Percentiles rank a stretch among this genome's conserved stretches.
These are phyloP conservation scores for Hemicrepidius hirtus DNA, from an alignment of 2,888 invertebrate species.

Conservation along the genomic window DNA sequence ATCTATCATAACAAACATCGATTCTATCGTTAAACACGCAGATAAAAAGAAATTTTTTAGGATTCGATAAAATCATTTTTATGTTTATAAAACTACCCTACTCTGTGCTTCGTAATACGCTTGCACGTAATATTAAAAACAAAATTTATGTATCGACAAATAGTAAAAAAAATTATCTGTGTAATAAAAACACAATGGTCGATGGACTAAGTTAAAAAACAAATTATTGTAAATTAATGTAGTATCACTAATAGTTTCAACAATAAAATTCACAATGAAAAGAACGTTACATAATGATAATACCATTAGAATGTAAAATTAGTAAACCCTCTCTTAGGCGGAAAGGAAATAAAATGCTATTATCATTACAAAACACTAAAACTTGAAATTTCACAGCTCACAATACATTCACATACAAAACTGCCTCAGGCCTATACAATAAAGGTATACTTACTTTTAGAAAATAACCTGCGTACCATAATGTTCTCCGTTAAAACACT, in stretches of 20 bases:
- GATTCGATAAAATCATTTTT: conserved; percentile 7
- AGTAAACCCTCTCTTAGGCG: background rate
- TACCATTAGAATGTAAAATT: conserved; percentile 5
- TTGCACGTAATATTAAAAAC: conserved; percentile 33
- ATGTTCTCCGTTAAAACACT: background rate
- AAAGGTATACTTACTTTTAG: conserved; percentile 64
- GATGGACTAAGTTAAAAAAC: conserved; percentile 31
- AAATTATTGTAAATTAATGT: conserved; percentile 18
- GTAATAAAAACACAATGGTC: background rate
- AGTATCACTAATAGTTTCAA: conserved; percentile 34
- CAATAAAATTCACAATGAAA: conserved; percentile 19
- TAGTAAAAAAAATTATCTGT: conserved; percentile 18
- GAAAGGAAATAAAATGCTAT: conserved; percentile 28
- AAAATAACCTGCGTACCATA: conserved; percentile 53
- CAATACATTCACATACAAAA: conserved; percentile 47
- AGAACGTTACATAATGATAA: conserved; percentile 18
- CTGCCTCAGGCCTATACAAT: conserved; percentile 58
- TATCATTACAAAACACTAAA: conserved; percentile 38
- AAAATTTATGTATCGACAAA: background rate
- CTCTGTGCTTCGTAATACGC: conserved; percentile 32
- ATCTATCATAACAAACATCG: too few relatives aligned
- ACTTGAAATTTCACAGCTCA: conserved; percentile 45
- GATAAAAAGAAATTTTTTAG: conserved; percentile 16
- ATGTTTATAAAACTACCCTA: conserved; percentile 20
- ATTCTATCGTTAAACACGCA: background rate